phyloP scores from a whole-genome alignment of 2,797 vertebrate species.

The Lates japonicus region DNA sequence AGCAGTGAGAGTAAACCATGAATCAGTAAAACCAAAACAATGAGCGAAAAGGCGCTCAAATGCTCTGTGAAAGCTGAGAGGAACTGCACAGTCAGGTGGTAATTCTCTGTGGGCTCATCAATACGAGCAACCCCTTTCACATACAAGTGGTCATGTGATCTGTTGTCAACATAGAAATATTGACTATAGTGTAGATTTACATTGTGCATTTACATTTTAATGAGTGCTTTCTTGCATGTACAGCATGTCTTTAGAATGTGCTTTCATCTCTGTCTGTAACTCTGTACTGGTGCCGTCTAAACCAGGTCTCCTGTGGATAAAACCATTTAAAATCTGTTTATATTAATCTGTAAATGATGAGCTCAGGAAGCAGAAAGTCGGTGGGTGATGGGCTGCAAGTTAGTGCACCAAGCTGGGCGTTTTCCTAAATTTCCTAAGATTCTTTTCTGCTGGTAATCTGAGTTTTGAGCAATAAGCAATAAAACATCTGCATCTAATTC shows the following conservation, averaged over 20 bases:
- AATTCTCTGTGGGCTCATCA: slow-evolving; percentile 22
- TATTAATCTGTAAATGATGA: not conserved
- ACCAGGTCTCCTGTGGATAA: not conserved
- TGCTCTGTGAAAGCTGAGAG: not conserved
- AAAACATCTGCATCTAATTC: not conserved
- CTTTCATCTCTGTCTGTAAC: not conserved
- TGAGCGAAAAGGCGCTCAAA: not conserved
- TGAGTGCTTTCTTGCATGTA: not conserved
- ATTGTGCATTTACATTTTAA: not conserved
- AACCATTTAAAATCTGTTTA: not conserved
- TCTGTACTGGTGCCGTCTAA: not conserved
- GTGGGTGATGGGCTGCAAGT: not conserved
- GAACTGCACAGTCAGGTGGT: not conserved
- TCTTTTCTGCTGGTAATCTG: not conserved
- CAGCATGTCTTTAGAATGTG: not conserved
- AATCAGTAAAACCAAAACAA: slow-evolving; percentile 6
- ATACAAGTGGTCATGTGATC: not conserved
- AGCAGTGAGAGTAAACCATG: not conserved
- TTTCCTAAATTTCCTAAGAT: not conserved
- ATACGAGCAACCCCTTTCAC: not conserved
- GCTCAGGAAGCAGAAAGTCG: not conserved
- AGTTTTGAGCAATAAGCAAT: not conserved
- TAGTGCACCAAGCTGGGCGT: not conserved
- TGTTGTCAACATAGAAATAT: slow-evolving; percentile 1
- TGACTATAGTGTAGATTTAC: slow-evolving; percentile 3